Conservation (phyloP, 1,140 invertebrate genomes). For the Tetragnatha versicolor region DNA sequence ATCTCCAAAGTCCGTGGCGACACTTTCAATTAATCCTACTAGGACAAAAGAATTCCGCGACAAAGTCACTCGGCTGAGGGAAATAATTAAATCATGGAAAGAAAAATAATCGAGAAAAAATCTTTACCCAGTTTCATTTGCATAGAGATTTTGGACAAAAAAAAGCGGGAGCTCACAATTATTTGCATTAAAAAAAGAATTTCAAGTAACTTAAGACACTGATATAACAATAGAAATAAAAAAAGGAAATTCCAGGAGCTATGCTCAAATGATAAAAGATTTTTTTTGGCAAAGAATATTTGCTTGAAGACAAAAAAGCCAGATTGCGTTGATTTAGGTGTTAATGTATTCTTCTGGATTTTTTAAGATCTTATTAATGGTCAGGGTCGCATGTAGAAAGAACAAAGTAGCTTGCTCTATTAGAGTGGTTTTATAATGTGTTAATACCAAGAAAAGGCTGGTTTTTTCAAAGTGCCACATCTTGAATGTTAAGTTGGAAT, state of each 20-base stretch:
- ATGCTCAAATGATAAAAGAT: slow-evolving; percentile 36
- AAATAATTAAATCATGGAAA: slow-evolving; percentile 49
- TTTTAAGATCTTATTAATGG: slow-evolving; percentile 44
- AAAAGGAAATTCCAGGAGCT: slow-evolving; percentile 1
- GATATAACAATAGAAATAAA: slow-evolving; percentile 48
- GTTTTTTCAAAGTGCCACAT: not conserved
- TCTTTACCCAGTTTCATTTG: slow-evolving; percentile 30
- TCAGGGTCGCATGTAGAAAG: slow-evolving; percentile 21
- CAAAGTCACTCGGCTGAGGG: slow-evolving; percentile 25
- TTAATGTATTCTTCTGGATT: slow-evolving; percentile 43
- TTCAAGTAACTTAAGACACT: slow-evolving; percentile 45
- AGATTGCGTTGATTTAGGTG: slow-evolving; percentile 48
- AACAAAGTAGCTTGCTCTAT: slow-evolving; percentile 17
- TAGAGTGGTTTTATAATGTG: slow-evolving; percentile 10
- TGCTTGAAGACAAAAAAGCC: not conserved
- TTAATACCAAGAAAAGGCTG: slow-evolving; percentile 11
- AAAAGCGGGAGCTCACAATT: slow-evolving; percentile 1
- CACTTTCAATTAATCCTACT: slow-evolving; percentile 41
- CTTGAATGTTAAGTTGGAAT: slow-evolving; percentile 20
- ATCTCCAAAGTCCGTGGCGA: slow-evolving; percentile 37
- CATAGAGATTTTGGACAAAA: slow-evolving; percentile 14
- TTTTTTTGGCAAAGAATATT: slow-evolving; percentile 30
- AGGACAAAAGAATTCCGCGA: slow-evolving; percentile 46
- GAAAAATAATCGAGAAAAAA: not conserved
- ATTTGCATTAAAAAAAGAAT: slow-evolving; percentile 48